Evolutionary conservation across 2,113 vertebrate species (phyloP), one percentile per base, ranked within the genome.

Genomic region (Vanacampus margaritifer): DNA sequence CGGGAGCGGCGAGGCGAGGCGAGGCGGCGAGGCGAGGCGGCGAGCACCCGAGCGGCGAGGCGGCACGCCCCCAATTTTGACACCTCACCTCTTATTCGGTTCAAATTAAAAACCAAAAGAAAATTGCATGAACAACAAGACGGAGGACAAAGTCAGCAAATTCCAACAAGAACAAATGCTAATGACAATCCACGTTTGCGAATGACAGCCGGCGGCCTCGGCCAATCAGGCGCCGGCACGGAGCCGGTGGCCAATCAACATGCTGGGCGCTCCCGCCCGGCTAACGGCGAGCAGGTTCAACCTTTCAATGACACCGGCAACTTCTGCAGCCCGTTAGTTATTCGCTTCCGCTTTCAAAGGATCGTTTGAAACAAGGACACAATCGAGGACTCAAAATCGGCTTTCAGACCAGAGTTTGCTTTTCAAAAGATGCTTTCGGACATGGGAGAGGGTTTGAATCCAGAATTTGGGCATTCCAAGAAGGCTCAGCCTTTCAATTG

Each of bases 1-100:
- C 69, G 50, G 63, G 73, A 81, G 75, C 36, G 36, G 3, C 21
- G 37, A 43, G 39, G 39, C 9, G 60, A 19, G 35, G 35, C 58
- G 11, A 32, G 28, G 28, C 28, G 28, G 28, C n/a, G n/a, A n/a
- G n/a, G n/a, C n/a, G n/a, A n/a, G n/a, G n/a, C n/a, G n/a, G 10
- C 21, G 51, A n/a, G 46, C 56, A 36, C 56, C 56, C 21, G 56
- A 35, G 28, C 54, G 14, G 9, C 51, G 9, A 8, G 3, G 11
- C 24, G 24, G 1, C 23, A 54, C 12, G 51, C 28, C 28, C 6
- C 46, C 12, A 10, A 53, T 11, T 53, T n/a, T 12, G 8, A n/a
- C 14, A 19, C 51, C 7, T 10, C n/a, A 50, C 23, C 23, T 3
- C 11, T 28, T 54, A 24, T 24, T 26, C 5, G 12, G 28, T 32